Conservation (phyloP, 2,888 invertebrate species). For the Philhelius pedissequus region DNA sequence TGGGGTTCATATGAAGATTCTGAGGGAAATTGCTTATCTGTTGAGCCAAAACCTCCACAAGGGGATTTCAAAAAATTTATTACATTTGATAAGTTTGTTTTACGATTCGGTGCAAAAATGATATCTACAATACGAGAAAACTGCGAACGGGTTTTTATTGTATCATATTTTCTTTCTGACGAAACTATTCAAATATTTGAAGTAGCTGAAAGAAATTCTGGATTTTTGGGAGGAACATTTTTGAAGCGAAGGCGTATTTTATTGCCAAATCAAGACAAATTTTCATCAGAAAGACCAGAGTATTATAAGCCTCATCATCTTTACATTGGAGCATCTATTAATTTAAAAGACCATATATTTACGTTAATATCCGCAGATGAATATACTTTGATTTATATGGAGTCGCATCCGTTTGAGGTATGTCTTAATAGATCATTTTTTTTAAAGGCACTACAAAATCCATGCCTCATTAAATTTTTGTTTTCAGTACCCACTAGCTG, state of each 20-base stretch:
- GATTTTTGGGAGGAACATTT: conserved; percentile 84
- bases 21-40: conserved; percentile 89
- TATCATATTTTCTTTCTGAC: conserved; percentile 89
- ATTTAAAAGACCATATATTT: conserved; percentile 89
- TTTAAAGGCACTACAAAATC: neutral
- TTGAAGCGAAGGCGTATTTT: conserved; percentile 85
- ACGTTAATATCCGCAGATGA: conserved; percentile 90
- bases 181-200: conserved; percentile 92
- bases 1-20: conserved; percentile 94
- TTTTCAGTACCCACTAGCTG: conserved; percentile 85
- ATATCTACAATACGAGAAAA: conserved; percentile 85
- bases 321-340: conserved; percentile 89
- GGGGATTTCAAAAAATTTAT: conserved; percentile 90
- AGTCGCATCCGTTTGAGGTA: conserved; percentile 86
- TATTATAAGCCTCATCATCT: conserved; percentile 89
- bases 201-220: conserved; percentile 86
- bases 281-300: conserved; percentile 85
- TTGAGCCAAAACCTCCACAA: conserved; percentile 88
- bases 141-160: conserved; percentile 85
- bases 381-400: conserved; percentile 93
- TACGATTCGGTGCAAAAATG: conserved; percentile 89
- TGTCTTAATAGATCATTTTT: conserved; percentile 49
- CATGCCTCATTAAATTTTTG: neutral
- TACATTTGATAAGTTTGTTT: conserved; percentile 86
- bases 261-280: conserved; percentile 86